Percentiles rank a stretch among this genome's conserved stretches.
Conservation (phyloP, 2,888 invertebrate genomes). For the Agrotis exclamationis region DNA sequence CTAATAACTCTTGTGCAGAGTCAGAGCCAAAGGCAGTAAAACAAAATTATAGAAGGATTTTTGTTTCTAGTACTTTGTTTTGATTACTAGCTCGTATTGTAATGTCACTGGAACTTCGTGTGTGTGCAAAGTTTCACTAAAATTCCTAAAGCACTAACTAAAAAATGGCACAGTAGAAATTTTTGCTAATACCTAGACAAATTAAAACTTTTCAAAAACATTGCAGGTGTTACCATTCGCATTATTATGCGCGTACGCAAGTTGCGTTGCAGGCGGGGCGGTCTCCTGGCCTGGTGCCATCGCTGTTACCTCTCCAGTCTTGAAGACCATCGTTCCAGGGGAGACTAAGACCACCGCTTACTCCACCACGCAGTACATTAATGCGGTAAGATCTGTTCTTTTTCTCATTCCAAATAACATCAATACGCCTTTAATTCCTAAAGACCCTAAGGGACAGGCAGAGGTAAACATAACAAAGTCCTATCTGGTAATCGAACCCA, state of each 20-base stretch:
- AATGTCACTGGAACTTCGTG: no score
- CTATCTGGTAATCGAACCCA: no score
- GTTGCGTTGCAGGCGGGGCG: constrained; percentile 69
- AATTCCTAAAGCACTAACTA: no score
- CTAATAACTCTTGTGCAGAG: neutral
- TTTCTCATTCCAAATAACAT: neutral
- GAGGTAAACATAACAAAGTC: neutral
- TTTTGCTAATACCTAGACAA: no score
- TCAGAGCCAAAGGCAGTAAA: neutral
- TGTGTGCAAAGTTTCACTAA: no score
- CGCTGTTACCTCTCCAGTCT: constrained; percentile 63
- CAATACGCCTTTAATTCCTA: neutral
- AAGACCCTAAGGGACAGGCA: neutral
- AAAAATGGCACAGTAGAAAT: no score
- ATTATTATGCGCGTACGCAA: constrained; percentile 73
- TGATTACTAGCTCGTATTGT: no score
- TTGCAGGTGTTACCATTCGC: constrained; percentile 75
- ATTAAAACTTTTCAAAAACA: neutral
- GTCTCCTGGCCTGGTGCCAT: constrained; percentile 75
- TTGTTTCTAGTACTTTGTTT: no score
- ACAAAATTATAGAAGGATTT: neutral
- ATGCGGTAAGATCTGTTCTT: constrained; percentile 74
- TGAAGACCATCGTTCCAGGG: constrained; percentile 76
- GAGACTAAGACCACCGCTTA: constrained; percentile 81
- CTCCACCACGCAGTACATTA: constrained; percentile 84